phyloP scores from a whole-genome alignment of 2,888 invertebrate species.

The Drosophila cognata region DNA sequence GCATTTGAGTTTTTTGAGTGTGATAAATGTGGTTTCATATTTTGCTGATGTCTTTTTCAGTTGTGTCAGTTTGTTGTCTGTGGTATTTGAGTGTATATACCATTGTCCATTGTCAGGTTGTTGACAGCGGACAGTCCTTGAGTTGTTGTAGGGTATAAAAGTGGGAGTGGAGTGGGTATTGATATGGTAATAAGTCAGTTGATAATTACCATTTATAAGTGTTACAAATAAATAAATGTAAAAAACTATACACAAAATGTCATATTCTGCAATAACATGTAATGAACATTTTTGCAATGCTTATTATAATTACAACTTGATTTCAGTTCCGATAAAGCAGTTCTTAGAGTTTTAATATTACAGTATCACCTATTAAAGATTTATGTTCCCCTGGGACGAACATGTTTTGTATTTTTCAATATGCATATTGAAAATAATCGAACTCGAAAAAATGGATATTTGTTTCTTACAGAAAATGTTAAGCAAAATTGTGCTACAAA shows the following conservation, averaged over 20 bases:
- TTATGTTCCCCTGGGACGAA: not conserved
- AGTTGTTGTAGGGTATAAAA: not conserved
- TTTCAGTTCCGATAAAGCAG: not conserved
- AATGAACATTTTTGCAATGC: not conserved
- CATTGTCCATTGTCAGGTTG: constrained; percentile 33
- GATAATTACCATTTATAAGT: not conserved
- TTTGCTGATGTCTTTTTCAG: constrained; percentile 25
- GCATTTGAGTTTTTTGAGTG: constrained; percentile 40
- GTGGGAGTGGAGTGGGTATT: not conserved
- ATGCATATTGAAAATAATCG: not conserved
- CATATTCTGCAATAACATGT: not conserved
- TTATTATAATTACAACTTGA: not conserved
- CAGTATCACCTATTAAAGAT: not conserved
- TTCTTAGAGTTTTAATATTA: not conserved
- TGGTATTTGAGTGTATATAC: not conserved
- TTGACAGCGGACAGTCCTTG: constrained; percentile 27
- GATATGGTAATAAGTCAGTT: not conserved
- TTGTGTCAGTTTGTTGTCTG: constrained; percentile 17
- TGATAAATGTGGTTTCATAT: constrained; percentile 47
- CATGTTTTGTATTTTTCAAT: not conserved
- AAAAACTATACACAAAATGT: not conserved
- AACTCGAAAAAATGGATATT: not conserved
- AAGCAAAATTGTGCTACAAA: constrained; percentile 4
- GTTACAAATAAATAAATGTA: not conserved
- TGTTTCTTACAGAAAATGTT: not conserved